These are phyloP conservation scores for Drosophila barbarae DNA, from an alignment of 2,888 invertebrate species.

Conservation along the genomic window DNA sequence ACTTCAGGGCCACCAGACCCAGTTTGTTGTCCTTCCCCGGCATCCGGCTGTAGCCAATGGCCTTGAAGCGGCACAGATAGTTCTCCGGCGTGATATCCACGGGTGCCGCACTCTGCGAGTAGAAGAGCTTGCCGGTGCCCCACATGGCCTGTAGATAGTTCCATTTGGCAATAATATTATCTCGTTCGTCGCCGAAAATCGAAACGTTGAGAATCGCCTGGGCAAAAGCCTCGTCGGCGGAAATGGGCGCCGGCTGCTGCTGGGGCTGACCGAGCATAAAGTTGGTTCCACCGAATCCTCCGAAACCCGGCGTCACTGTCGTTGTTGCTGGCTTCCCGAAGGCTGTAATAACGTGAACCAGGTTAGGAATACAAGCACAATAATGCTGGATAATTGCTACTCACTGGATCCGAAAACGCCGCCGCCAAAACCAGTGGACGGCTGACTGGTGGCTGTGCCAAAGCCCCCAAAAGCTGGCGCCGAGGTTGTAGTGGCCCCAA, in stretches of 20 bases:
- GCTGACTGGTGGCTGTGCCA: conserved; percentile 71
- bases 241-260: conserved; percentile 80
- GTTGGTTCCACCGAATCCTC: conserved; percentile 81
- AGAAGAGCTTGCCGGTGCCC: conserved; percentile 86
- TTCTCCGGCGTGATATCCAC: conserved; percentile 93
- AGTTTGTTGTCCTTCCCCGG: conserved; percentile 93
- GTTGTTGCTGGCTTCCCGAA: conserved; percentile 78
- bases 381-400: conserved; percentile 9
- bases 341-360: conserved; percentile 47
- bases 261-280: conserved; percentile 79
- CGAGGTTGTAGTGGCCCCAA: conserved; percentile 77
- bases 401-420: conserved; percentile 53
- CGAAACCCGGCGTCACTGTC: conserved; percentile 79
- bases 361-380: conserved; percentile 3
- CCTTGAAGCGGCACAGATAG: conserved; percentile 95
- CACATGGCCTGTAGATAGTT: conserved; percentile 90
- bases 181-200: conserved; percentile 96
- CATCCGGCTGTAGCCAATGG: conserved; percentile 94
- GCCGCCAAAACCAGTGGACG: conserved; percentile 47
- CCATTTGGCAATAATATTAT: conserved; percentile 95
- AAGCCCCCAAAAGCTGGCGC: conserved; percentile 80
- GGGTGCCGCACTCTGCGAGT: conserved; percentile 86
- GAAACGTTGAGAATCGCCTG: conserved; percentile 88
- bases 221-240: conserved; percentile 85
- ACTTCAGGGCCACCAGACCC: conserved; percentile 91